phyloP scores from a whole-genome alignment of 2,888 invertebrate genomes.

The Drosophila borealis region DNA sequence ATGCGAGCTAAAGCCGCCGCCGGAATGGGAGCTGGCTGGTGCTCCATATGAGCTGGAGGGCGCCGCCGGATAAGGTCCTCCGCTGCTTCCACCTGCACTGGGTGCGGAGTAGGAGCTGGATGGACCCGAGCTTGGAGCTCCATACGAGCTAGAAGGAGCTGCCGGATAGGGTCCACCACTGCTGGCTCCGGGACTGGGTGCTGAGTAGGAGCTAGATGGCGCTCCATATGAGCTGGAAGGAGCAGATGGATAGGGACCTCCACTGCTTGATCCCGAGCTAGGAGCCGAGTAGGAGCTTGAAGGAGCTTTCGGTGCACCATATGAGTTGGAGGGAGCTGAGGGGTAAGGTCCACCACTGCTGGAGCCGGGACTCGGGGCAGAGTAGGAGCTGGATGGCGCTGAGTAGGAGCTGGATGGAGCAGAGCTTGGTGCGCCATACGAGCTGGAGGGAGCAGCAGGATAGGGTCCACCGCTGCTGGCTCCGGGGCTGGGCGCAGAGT shows the following conservation, averaged over 20 bases:
- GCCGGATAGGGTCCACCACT: conserved; percentile 85
- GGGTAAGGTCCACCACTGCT: conserved; percentile 50
- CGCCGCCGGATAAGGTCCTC: conserved; percentile 53
- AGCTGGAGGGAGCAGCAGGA: conserved; percentile 65
- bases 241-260: conserved; percentile 73
- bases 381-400: conserved; percentile 28
- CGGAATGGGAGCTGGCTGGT: conserved; percentile 14
- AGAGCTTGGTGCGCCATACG: conserved; percentile 80
- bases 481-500: conserved; percentile 39
- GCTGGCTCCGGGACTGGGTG: conserved; percentile 66
- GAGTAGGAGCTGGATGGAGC: conserved; percentile 34
- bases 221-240: conserved; percentile 86
- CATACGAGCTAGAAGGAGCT: conserved; percentile 65
- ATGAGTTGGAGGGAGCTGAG: conserved; percentile 61
- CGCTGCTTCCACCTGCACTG: conserved; percentile 24
- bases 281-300: conserved; percentile 52
- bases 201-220: conserved; percentile 51
- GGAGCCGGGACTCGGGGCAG: conserved; percentile 34
- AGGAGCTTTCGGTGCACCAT: conserved; percentile 79
- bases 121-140: conserved; percentile 38
- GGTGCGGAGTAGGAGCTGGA: conserved; percentile 58
- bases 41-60: conserved; percentile 62
- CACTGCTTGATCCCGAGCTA: conserved; percentile 67
- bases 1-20: conserved; percentile 22
- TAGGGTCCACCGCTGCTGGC: conserved; percentile 31